A percentile compares a stretch with the other conserved stretches of the same genome.
phyloP scores from a whole-genome alignment of 2,888 invertebrate genomes.

The Brenthis daphne region DNA sequence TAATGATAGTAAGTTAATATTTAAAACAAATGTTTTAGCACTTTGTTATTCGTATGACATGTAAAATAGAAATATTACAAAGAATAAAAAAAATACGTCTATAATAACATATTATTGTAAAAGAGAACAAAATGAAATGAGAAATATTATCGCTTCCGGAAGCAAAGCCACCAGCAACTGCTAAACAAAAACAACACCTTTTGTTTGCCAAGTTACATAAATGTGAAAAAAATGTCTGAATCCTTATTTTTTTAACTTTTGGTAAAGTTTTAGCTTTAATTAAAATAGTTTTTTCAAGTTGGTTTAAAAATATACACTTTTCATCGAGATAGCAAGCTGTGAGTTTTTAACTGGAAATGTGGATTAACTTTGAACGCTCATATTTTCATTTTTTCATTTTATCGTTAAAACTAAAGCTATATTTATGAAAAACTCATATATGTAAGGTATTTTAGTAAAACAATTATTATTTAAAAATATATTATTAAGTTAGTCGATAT shows the following conservation, averaged over 20 bases:
- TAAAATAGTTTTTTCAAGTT: conserved; percentile 32
- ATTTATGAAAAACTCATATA: conserved; percentile 5
- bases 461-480: not conserved
- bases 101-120: not conserved
- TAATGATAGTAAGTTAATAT: too few species aligned
- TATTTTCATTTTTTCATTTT: conserved; percentile 26
- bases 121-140: not conserved
- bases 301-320: conserved; percentile 28
- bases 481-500: not conserved
- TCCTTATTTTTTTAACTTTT: conserved; percentile 24
- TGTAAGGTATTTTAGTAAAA: not conserved
- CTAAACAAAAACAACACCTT: conserved; percentile 22
- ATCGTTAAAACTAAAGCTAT: conserved; percentile 1
- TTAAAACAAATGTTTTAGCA: too few species aligned
- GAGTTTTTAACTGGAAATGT: conserved; percentile 17
- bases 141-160: conserved; percentile 1
- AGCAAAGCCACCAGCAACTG: conserved; percentile 4
- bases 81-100: not conserved
- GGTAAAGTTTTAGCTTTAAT: conserved; percentile 27
- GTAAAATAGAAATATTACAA: too few species aligned
- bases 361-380: conserved; percentile 24
- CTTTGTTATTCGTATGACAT: too few species aligned
- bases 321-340: conserved; percentile 26
- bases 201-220: conserved; percentile 30
- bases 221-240: conserved; percentile 24